Conservation (phyloP, 2,113 vertebrate genomes). For the Varanus komodoensis region DNA sequence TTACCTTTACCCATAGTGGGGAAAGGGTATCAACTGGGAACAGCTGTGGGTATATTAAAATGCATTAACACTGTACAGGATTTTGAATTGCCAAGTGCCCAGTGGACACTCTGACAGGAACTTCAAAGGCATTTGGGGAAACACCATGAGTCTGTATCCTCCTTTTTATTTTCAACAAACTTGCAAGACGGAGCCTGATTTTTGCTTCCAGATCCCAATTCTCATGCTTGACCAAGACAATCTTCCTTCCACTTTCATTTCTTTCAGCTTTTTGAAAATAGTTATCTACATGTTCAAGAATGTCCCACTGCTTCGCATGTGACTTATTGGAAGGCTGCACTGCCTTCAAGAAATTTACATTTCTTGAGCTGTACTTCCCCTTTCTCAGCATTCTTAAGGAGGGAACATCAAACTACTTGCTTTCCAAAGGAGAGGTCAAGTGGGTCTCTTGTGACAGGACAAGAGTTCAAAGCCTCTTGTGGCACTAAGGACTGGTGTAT, state of each 20-base stretch:
- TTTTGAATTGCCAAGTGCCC: background rate
- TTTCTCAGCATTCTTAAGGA: background rate
- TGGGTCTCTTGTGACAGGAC: background rate
- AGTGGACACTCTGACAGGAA: background rate
- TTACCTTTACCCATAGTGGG: background rate
- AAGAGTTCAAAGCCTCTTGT: background rate
- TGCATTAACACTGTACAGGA: background rate
- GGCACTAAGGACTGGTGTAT: background rate
- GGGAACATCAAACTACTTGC: background rate
- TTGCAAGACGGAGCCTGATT: background rate
- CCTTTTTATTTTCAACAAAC: background rate
- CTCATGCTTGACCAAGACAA: background rate
- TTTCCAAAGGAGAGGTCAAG: background rate
- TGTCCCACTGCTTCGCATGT: constrained; percentile 42
- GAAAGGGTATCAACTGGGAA: background rate
- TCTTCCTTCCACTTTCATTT: constrained; percentile 41
- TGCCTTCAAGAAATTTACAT: constrained; percentile 12
- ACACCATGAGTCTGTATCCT: background rate
- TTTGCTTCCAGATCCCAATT: background rate
- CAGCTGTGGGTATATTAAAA: background rate
- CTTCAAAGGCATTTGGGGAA: background rate
- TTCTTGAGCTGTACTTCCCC: background rate
- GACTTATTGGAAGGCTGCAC: constrained; percentile 34
- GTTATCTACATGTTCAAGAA: background rate
- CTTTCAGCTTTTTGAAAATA: background rate